phyloP scores from a whole-genome alignment of 1,140 invertebrate genomes.

The Drosophila miranda region DNA sequence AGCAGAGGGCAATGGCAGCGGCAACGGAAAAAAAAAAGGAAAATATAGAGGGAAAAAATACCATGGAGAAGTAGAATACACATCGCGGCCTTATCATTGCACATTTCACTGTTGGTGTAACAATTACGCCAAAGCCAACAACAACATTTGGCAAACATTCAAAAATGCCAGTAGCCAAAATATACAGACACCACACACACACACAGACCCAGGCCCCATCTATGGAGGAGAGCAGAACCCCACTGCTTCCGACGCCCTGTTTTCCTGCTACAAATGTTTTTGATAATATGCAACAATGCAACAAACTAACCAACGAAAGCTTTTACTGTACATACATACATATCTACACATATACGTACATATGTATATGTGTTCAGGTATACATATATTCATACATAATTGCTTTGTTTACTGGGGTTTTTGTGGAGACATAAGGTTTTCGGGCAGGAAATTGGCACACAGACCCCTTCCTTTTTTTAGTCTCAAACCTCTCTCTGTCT shows the following conservation, averaged over 20 bases:
- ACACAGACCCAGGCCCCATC: background rate
- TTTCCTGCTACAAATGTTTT: slow-evolving; percentile 62
- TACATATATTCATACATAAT: slow-evolving; percentile 28
- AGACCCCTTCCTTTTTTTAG: slow-evolving; percentile 25
- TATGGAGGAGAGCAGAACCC: slow-evolving; percentile 7
- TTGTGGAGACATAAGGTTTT: background rate
- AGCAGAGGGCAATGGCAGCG: slow-evolving; percentile 51
- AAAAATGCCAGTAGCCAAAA: slow-evolving; percentile 76
- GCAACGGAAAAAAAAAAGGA: slow-evolving; percentile 33
- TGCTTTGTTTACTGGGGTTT: slow-evolving; percentile 38
- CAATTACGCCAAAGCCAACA: slow-evolving; percentile 74
- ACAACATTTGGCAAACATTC: slow-evolving; percentile 75
- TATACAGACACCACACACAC: slow-evolving; percentile 39
- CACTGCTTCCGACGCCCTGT: slow-evolving; percentile 15
- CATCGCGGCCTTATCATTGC: slow-evolving; percentile 72
- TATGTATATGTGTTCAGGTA: slow-evolving; percentile 26
- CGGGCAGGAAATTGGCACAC: slow-evolving; percentile 33
- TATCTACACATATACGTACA: slow-evolving; percentile 1
- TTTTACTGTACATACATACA: slow-evolving; percentile 10
- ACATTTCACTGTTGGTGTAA: slow-evolving; percentile 78
- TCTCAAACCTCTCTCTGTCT: too few species aligned
- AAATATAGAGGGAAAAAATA: slow-evolving; percentile 19
- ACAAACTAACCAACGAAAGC: slow-evolving; percentile 54
- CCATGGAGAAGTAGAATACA: slow-evolving; percentile 39
- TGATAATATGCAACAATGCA: slow-evolving; percentile 73